phyloP scores from a whole-genome alignment of 1,140 invertebrate species.

The Drosophila pandora region DNA sequence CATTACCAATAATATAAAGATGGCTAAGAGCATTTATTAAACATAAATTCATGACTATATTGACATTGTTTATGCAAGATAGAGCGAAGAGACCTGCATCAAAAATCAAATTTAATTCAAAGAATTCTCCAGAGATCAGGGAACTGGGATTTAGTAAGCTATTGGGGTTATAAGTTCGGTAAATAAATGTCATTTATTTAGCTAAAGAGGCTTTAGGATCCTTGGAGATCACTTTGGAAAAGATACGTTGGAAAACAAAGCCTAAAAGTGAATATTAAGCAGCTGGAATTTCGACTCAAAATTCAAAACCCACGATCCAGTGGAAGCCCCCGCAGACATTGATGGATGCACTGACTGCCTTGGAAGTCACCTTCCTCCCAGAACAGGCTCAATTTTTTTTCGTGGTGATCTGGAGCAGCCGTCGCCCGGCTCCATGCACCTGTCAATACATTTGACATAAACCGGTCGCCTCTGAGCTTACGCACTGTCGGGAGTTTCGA shows the following conservation, averaged over 20 bases:
- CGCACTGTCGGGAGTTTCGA: slow-evolving; percentile 64
- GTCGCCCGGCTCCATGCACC: slow-evolving; percentile 57
- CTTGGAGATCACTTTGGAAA: neutral
- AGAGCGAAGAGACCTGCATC: neutral
- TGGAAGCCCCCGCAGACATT: slow-evolving; percentile 25
- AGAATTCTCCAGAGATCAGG: slow-evolving; percentile 7
- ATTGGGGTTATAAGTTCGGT: neutral
- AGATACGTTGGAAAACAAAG: too few relatives aligned
- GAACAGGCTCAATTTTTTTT: slow-evolving; percentile 30
- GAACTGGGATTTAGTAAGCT: neutral
- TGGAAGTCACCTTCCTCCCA: slow-evolving; percentile 33
- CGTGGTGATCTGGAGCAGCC: slow-evolving; percentile 68
- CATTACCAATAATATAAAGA: slow-evolving; percentile 3
- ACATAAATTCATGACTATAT: slow-evolving; percentile 68
- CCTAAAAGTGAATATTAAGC: neutral
- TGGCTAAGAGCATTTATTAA: slow-evolving; percentile 56
- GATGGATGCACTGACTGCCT: slow-evolving; percentile 42
- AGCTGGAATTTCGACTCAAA: slow-evolving; percentile 6
- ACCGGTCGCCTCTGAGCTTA: slow-evolving; percentile 71
- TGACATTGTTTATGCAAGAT: slow-evolving; percentile 26
- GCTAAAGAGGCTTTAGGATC: neutral
- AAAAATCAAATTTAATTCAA: slow-evolving; percentile 61
- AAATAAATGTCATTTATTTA: neutral
- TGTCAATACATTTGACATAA: slow-evolving; percentile 80
- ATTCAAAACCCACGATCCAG: slow-evolving; percentile 4